Evolutionary conservation across 2,888 invertebrate genomes (phyloP).

Genomic region (Pseudeuparius sepicola): DNA sequence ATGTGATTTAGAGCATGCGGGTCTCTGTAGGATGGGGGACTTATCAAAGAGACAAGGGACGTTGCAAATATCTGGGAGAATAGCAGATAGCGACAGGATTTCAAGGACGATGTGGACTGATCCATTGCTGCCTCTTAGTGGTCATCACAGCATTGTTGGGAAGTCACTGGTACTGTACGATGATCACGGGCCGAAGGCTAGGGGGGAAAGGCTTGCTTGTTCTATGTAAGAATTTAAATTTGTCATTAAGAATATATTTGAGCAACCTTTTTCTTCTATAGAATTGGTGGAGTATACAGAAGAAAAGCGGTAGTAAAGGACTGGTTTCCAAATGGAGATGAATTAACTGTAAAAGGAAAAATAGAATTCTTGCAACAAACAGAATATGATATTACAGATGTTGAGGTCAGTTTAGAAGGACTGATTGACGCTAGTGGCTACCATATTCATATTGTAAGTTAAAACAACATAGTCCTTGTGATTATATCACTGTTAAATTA

Average conservation of each 20-base stretch:
- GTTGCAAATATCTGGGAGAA: slow-evolving; percentile 66
- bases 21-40: slow-evolving; percentile 68
- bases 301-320: slow-evolving; percentile 77
- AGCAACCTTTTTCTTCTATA: slow-evolving; percentile 33
- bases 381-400: slow-evolving; percentile 72
- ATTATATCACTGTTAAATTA: slow-evolving; percentile 4
- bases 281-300: slow-evolving; percentile 62
- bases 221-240: slow-evolving; percentile 60
- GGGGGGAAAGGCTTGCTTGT: slow-evolving; percentile 84
- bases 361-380: slow-evolving; percentile 79
- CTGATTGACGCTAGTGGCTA: slow-evolving; percentile 60
- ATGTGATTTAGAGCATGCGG: slow-evolving; percentile 48
- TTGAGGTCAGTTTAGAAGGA: slow-evolving; percentile 66
- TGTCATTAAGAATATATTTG: no score
- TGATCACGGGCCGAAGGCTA: slow-evolving; percentile 75
- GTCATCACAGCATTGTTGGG: slow-evolving; percentile 63
- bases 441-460: slow-evolving; percentile 68
- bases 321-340: slow-evolving; percentile 77
- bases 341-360: slow-evolving; percentile 56
- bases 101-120: slow-evolving; percentile 75
- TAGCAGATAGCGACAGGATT: slow-evolving; percentile 49
- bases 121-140: slow-evolving; percentile 62
- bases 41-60: slow-evolving; percentile 60
- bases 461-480: slow-evolving; percentile 10
- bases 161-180: slow-evolving; percentile 81